Evolutionary conservation across 2,888 invertebrate genomes (phyloP).

Genomic region (Orchestes rusci): DNA sequence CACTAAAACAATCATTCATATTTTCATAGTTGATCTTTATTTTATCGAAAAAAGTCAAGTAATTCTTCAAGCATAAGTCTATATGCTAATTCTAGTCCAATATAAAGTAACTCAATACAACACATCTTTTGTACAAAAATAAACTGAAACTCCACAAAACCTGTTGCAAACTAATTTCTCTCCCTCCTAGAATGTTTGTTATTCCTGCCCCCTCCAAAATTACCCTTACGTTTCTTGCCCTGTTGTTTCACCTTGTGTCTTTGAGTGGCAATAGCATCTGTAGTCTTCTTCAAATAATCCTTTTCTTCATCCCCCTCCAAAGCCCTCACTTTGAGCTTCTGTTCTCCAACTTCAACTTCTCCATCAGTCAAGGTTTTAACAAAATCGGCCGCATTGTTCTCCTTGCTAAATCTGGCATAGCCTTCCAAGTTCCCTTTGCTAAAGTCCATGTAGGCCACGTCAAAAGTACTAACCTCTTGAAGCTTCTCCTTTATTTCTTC

Average conservation of each 20-base stretch:
- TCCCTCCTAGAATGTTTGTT: slow-evolving; percentile 16
- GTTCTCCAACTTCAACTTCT: slow-evolving; percentile 35
- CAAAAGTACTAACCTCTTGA: slow-evolving; percentile 15
- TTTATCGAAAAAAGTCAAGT: too few relatives aligned
- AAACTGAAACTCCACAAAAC: too few relatives aligned
- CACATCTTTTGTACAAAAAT: too few relatives aligned
- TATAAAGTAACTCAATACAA: too few relatives aligned
- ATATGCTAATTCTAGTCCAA: too few relatives aligned
- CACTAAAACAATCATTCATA: too few relatives aligned
- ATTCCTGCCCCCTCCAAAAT: slow-evolving; percentile 32
- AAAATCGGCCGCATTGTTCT: slow-evolving; percentile 60
- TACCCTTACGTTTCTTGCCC: slow-evolving; percentile 39
- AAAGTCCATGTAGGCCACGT: slow-evolving; percentile 70
- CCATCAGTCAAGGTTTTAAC: slow-evolving; percentile 57
- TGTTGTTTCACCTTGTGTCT: slow-evolving; percentile 45
- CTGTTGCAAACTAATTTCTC: too few relatives aligned
- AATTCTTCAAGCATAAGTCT: too few relatives aligned
- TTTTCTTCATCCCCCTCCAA: slow-evolving; percentile 69
- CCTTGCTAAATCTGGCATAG: slow-evolving; percentile 62
- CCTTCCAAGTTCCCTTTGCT: slow-evolving; percentile 67
- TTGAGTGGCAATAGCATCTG: slow-evolving; percentile 50
- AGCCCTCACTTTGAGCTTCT: slow-evolving; percentile 48
- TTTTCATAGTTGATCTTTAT: too few relatives aligned
- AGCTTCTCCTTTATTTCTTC: slow-evolving; percentile 53
- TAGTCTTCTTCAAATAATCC: slow-evolving; percentile 55